Evolutionary conservation across 2,797 vertebrate species (phyloP).

Genomic region (Mareca strepera): DNA sequence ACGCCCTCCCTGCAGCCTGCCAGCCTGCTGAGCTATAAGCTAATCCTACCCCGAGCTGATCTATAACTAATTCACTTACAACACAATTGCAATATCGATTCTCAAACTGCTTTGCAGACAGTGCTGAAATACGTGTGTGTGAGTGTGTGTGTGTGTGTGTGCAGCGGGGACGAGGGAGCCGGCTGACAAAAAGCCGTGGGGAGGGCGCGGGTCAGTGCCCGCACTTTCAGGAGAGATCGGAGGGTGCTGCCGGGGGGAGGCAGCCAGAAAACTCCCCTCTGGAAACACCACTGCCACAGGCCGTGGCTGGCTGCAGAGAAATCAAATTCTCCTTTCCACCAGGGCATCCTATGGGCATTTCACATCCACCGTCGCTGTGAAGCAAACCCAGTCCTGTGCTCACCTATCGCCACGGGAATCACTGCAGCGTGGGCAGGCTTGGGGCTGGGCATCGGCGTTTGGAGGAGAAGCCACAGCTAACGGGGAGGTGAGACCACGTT

Average conservation of each 20-base stretch:
- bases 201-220: background rate
- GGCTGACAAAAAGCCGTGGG: background rate
- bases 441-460: background rate
- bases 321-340: background rate
- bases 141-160: background rate
- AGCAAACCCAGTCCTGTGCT: background rate
- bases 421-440: accelerated
- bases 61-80: constrained; percentile 79
- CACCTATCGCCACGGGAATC: background rate
- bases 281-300: accelerated
- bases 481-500: accelerated
- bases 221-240: background rate
- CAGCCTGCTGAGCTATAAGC: constrained; percentile 74
- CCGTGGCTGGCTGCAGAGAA: background rate
- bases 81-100: constrained; percentile 78
- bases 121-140: constrained; percentile 41
- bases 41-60: constrained; percentile 74
- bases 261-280: background rate
- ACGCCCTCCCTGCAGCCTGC: constrained; percentile 59
- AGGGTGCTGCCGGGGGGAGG: background rate
- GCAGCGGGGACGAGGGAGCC: background rate
- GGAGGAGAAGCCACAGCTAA: background rate
- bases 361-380: accelerated
- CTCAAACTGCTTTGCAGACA: constrained; percentile 75
- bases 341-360: background rate